Evolutionary conservation across 37 sponge, comb jelly and placozoan genomes (phyloP).

Genomic region (Diacarnus erythraeanus): DNA sequence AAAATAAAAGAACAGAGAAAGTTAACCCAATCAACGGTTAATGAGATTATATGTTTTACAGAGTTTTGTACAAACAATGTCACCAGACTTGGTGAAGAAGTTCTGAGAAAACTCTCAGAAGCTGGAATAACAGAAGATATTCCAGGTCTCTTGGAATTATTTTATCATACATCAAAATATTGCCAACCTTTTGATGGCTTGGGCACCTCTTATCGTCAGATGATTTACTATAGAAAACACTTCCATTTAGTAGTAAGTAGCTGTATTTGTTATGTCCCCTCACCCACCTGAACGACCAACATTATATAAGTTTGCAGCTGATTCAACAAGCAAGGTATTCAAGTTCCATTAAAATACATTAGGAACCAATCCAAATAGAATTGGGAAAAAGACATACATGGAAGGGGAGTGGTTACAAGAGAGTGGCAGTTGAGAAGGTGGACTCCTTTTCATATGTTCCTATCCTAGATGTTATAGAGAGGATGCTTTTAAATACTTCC

Average conservation of each 20-base stretch:
- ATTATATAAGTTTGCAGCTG: too few relatives aligned
- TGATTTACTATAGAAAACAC: background rate
- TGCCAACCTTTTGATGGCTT: constrained; percentile 22
- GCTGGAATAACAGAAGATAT: constrained; percentile 2
- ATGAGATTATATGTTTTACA: background rate
- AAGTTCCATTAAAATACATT: too few relatives aligned
- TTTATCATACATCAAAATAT: background rate
- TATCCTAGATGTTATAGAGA: background rate
- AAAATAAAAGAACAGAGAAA: too few relatives aligned
- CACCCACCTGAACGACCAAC: too few relatives aligned
- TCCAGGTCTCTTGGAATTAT: background rate
- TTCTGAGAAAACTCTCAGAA: too few relatives aligned
- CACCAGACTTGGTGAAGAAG: background rate
- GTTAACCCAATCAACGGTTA: too few relatives aligned
- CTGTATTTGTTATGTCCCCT: too few relatives aligned
- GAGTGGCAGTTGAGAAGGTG: background rate
- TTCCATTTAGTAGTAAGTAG: constrained; percentile 3
- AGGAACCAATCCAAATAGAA: constrained; percentile 13
- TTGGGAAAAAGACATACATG: background rate
- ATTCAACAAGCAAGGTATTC: too few relatives aligned
- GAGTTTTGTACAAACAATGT: background rate
- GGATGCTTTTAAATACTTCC: background rate
- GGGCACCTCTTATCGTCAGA: constrained; percentile 5
- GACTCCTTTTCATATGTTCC: constrained; percentile 1
- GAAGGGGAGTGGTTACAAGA: background rate